Percentiles rank a stretch among this genome's conserved stretches.
Evolutionary conservation across 2,797 vertebrate species (phyloP).

Genomic region (Coluber constrictor): DNA sequence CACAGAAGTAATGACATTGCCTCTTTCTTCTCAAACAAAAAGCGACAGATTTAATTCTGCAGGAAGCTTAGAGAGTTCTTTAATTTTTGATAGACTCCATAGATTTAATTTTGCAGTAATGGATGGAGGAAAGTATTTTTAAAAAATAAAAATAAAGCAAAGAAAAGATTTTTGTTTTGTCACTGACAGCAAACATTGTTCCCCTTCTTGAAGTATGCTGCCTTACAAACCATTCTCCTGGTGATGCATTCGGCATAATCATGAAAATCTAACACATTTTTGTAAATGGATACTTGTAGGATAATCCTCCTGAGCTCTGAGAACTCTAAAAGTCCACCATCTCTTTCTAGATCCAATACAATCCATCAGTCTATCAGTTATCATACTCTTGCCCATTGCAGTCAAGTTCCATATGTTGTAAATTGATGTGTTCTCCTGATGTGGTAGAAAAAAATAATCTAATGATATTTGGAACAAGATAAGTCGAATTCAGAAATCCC

Average conservation of each 20-base stretch:
- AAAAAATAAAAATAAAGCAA: background rate
- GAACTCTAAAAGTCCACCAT: background rate
- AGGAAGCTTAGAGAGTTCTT: background rate
- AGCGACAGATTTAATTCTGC: background rate
- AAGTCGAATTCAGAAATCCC: background rate
- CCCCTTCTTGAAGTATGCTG: background rate
- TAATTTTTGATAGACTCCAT: background rate
- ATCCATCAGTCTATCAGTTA: background rate
- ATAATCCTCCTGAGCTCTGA: background rate
- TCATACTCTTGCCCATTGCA: background rate
- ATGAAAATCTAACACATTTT: background rate
- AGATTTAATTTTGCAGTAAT: background rate
- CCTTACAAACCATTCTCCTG: background rate
- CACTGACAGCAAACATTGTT: background rate
- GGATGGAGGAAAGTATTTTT: background rate
- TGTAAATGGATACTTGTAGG: background rate
- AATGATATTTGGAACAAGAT: background rate
- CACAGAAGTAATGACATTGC: background rate
- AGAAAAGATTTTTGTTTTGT: background rate
- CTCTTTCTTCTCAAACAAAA: background rate
- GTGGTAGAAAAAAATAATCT: background rate
- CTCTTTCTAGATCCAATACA: background rate
- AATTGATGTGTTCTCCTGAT: background rate
- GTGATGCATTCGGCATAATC: background rate
- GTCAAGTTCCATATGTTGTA: background rate